A percentile compares a stretch with the other conserved stretches of the same genome.
These are phyloP conservation scores for Tangara arthus DNA, from an alignment of 2,797 vertebrate genomes.

Conservation along the genomic window DNA sequence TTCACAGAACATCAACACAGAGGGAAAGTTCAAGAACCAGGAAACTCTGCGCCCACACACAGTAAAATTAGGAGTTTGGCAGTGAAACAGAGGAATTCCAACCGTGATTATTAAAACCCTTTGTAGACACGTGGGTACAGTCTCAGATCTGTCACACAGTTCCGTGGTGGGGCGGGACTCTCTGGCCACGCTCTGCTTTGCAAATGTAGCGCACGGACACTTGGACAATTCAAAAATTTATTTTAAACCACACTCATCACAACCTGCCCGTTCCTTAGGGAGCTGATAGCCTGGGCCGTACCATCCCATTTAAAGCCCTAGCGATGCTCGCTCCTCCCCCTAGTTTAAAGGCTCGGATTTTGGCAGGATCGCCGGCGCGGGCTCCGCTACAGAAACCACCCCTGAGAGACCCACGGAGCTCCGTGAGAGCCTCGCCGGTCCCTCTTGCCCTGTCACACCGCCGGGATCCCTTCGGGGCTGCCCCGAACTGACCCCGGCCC, in stretches of 20 bases:
- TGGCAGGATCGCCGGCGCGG: background rate
- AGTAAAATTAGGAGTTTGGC: background rate
- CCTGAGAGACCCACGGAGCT: background rate
- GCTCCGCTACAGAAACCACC: background rate
- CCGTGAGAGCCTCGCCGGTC: background rate
- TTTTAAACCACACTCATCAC: background rate
- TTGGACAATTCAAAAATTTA: background rate
- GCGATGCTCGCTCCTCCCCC: background rate
- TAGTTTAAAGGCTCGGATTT: background rate
- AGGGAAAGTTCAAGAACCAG: background rate
- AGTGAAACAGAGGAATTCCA: background rate
- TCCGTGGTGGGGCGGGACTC: background rate
- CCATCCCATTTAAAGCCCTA: background rate
- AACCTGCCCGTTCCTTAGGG: accelerated
- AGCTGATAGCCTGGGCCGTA: background rate
- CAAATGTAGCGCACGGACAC: background rate
- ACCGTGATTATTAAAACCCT: background rate
- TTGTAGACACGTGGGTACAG: background rate
- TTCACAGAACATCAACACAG: background rate
- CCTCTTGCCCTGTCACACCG: background rate
- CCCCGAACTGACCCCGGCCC: background rate
- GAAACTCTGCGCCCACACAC: background rate
- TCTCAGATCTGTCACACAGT: background rate
- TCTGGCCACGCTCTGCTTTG: background rate
- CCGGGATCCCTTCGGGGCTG: too few species aligned